Evolutionary conservation across 1,140 invertebrate genomes (phyloP).

Genomic region (Papilio dardanus): DNA sequence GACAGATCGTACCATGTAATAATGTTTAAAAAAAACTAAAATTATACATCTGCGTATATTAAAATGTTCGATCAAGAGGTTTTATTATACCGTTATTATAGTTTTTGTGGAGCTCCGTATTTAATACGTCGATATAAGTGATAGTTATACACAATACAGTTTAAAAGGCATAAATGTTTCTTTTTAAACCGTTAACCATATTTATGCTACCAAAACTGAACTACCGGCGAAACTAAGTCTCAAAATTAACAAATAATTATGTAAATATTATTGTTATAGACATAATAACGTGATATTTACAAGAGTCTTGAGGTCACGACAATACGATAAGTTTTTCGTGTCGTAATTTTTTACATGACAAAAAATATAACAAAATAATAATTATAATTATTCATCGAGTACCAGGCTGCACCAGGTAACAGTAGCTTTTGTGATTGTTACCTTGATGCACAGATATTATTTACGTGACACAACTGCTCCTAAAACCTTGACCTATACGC

Average conservation of each 20-base stretch:
- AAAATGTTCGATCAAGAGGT: not conserved
- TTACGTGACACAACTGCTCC: conserved; percentile 17
- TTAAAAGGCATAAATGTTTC: not conserved
- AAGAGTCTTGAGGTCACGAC: not conserved
- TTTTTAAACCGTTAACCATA: not conserved
- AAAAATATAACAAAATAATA: not conserved
- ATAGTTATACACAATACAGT: not conserved
- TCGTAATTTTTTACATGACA: not conserved
- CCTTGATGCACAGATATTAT: conserved; percentile 29
- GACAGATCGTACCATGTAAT: not conserved
- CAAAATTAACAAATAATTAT: not conserved
- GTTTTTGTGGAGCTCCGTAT: not conserved
- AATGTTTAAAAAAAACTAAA: not conserved
- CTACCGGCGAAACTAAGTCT: not conserved
- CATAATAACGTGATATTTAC: not conserved
- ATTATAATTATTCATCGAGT: not conserved
- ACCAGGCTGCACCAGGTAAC: conserved; percentile 13
- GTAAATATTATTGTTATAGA: not conserved
- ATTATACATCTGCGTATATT: not conserved
- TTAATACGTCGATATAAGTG: not conserved
- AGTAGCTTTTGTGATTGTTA: conserved; percentile 10
- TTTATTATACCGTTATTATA: not conserved
- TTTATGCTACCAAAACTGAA: not conserved
- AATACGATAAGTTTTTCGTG: not conserved
- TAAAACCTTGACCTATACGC: conserved; percentile 22